A percentile compares a stretch with the other conserved stretches of the same genome.
These are phyloP conservation scores for Actias luna DNA, from an alignment of 2,888 invertebrate species.

Conservation along the genomic window DNA sequence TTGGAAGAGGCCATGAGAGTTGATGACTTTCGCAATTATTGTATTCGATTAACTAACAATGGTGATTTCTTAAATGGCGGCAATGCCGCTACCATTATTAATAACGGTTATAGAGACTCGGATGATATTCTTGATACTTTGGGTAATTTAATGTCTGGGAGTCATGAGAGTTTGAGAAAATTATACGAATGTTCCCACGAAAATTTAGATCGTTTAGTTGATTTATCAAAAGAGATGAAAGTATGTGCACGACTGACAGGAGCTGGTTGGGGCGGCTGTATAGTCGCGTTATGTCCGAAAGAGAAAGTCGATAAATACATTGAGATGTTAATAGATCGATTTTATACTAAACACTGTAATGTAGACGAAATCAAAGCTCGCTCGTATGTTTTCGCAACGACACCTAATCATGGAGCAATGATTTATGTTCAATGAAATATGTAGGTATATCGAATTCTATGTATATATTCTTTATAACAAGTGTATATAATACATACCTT, in stretches of 20 bases:
- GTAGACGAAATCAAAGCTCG: slow-evolving; percentile 76
- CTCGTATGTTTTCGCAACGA: slow-evolving; percentile 87
- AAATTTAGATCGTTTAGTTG: slow-evolving; percentile 91
- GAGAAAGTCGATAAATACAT: slow-evolving; percentile 86
- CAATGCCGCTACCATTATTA: slow-evolving; percentile 36
- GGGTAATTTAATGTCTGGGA: slow-evolving; percentile 92
- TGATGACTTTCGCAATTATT: slow-evolving; percentile 85
- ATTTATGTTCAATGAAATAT: slow-evolving; percentile 58
- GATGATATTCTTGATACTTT: slow-evolving; percentile 78
- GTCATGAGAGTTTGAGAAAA: slow-evolving; percentile 92
- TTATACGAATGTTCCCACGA: slow-evolving; percentile 97
- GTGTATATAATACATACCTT: background rate
- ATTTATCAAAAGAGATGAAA: slow-evolving; percentile 85
- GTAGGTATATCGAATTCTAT: slow-evolving; percentile 12
- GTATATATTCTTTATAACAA: background rate
- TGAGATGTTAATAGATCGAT: slow-evolving; percentile 84
- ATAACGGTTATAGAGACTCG: slow-evolving; percentile 33
- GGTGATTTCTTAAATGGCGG: slow-evolving; percentile 40
- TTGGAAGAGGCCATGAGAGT: slow-evolving; percentile 95
- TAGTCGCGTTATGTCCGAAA: slow-evolving; percentile 90
- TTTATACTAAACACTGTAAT: slow-evolving; percentile 83
- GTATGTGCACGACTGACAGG: slow-evolving; percentile 97
- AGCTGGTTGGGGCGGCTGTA: slow-evolving; percentile 99
- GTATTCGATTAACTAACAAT: slow-evolving; percentile 62
- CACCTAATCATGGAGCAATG: slow-evolving; percentile 85